phyloP scores from a whole-genome alignment of 2,797 vertebrate genomes.

The Vipera ursinii region DNA sequence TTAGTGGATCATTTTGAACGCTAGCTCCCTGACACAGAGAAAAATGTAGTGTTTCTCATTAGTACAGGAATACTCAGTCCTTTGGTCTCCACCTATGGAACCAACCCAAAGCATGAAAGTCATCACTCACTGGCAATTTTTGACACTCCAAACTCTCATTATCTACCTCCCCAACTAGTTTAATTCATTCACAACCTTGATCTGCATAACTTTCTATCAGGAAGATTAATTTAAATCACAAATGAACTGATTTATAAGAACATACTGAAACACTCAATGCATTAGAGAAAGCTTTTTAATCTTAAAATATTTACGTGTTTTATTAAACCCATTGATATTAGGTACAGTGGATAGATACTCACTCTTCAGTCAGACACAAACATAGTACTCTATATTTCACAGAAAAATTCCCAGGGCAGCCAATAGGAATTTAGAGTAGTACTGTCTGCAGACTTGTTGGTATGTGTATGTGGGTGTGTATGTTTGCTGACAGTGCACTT shows the following conservation, averaged over 20 bases:
- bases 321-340: conserved; percentile 12
- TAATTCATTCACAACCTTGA: conserved; percentile 35
- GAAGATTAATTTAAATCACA: not conserved
- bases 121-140: conserved; percentile 9
- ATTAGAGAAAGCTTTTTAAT: conserved; percentile 20
- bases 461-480: conserved; percentile 18
- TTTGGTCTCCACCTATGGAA: conserved; percentile 21
- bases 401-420: conserved; percentile 51
- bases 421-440: conserved; percentile 64
- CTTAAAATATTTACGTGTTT: conserved; percentile 31
- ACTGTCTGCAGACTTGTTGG: conserved; percentile 49
- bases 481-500: conserved; percentile 70
- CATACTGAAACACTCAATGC: conserved; percentile 23
- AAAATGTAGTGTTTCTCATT: not conserved
- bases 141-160: conserved; percentile 36
- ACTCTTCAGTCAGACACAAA: conserved; percentile 46
- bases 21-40: conserved; percentile 33
- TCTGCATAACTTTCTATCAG: not conserved
- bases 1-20: conserved; percentile 41
- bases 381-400: conserved; percentile 51
- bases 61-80: conserved; percentile 33
- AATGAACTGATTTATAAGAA: not conserved
- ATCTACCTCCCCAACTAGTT: conserved; percentile 2
- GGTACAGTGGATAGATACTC: conserved; percentile 1
- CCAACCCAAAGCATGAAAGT: not conserved